These are phyloP conservation scores for Caenorhabditis inopinata DNA, from an alignment of 1,140 invertebrate genomes.

Conservation along the genomic window DNA sequence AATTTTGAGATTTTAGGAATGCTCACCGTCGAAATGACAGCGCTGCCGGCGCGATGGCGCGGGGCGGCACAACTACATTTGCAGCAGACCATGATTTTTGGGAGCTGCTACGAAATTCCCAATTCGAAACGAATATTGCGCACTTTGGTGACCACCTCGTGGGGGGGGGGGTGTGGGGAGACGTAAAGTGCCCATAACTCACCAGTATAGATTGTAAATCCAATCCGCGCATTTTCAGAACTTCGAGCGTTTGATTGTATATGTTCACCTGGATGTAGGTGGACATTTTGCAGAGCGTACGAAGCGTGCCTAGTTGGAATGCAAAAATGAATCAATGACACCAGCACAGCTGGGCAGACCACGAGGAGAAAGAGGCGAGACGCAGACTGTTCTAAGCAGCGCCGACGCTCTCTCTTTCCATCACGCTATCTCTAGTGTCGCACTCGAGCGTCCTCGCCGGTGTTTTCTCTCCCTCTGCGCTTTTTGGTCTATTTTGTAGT, in stretches of 20 bases:
- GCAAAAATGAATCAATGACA: background rate
- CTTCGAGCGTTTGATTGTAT: constrained; percentile 13
- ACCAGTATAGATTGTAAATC: background rate
- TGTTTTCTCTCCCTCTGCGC: background rate
- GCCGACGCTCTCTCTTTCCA: background rate
- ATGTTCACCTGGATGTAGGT: constrained; percentile 12
- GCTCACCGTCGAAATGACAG: no score
- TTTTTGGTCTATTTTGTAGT: no score
- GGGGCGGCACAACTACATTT: no score
- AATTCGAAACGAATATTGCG: no score
- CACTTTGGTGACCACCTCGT: no score
- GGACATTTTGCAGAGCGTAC: background rate
- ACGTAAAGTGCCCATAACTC: background rate
- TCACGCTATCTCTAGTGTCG: background rate
- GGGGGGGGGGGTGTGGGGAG: no score
- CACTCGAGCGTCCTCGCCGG: background rate
- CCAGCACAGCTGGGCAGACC: background rate
- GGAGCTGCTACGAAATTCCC: no score
- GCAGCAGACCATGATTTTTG: no score
- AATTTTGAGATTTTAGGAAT: no score
- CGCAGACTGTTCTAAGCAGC: constrained; percentile 13
- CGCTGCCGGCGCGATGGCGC: no score
- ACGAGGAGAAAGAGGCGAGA: background rate
- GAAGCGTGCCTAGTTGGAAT: background rate
- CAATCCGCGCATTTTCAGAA: background rate